Percentiles rank a stretch among this genome's conserved stretches.
phyloP scores from a whole-genome alignment of 2,797 vertebrate genomes.

The Gymnothorax reevesii region DNA sequence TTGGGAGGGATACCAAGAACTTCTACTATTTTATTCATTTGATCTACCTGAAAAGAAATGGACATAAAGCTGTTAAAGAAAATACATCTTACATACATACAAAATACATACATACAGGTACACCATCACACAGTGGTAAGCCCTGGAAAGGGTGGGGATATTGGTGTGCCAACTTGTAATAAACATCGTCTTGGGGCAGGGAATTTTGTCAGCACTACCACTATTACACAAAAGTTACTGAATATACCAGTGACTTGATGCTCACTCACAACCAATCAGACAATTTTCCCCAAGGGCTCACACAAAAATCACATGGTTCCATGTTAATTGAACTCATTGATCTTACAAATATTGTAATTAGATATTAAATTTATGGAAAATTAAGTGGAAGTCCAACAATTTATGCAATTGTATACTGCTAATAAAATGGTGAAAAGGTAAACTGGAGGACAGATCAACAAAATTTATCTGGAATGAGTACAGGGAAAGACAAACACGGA shows the following conservation, averaged over 20 bases:
- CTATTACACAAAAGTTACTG: not conserved
- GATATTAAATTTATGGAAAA: not conserved
- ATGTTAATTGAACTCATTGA: not conserved
- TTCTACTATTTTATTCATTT: conserved; percentile 99
- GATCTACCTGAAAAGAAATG: conserved; percentile 84
- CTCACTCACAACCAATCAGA: not conserved
- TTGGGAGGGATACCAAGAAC: conserved; percentile 94
- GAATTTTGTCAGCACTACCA: too few relatives aligned
- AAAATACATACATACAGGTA: too few relatives aligned
- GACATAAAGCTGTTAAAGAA: not conserved
- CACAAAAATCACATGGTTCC: not conserved
- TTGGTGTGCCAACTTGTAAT: too few relatives aligned
- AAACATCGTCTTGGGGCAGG: too few relatives aligned
- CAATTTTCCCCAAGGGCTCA: not conserved
- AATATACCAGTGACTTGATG: not conserved
- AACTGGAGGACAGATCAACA: not conserved
- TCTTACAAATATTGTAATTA: not conserved
- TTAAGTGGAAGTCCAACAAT: not conserved
- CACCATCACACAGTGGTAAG: too few relatives aligned
- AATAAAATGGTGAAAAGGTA: not conserved
- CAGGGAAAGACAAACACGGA: too few relatives aligned
- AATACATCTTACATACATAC: too few relatives aligned
- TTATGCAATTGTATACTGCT: not conserved
- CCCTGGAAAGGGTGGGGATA: too few relatives aligned
- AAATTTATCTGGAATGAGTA: too few relatives aligned